Conservation (phyloP, 2,888 invertebrate species). For the Polia nebulosa region DNA sequence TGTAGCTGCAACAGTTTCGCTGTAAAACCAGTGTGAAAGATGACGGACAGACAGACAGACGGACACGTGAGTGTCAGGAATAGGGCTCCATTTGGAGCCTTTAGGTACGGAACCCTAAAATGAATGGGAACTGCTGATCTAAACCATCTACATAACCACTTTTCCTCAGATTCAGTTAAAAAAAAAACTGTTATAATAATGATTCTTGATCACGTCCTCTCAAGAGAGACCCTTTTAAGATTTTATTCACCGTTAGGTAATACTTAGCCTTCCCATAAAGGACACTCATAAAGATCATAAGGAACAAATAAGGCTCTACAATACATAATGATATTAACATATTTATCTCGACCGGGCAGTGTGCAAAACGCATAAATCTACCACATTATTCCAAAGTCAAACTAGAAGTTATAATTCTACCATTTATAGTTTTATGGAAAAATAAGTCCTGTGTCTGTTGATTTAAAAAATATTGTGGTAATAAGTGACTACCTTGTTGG, state of each 20-base stretch:
- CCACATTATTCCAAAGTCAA: slow-evolving; percentile 16
- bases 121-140: too few species aligned
- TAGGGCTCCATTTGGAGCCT: too few species aligned
- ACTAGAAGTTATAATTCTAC: slow-evolving; percentile 36
- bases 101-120: too few species aligned
- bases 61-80: too few species aligned
- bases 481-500: not conserved
- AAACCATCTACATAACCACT: not conserved
- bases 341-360: slow-evolving; percentile 60
- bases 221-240: slow-evolving; percentile 13
- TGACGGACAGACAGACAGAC: too few species aligned
- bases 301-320: slow-evolving; percentile 30
- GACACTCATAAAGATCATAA: slow-evolving; percentile 30
- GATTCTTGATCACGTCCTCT: not conserved
- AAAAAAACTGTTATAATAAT: slow-evolving; percentile 1
- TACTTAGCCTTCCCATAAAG: slow-evolving; percentile 12
- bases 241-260: slow-evolving; percentile 28
- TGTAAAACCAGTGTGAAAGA: too few species aligned
- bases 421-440: slow-evolving; percentile 31
- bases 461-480: slow-evolving; percentile 23
- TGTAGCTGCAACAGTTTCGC: too few species aligned
- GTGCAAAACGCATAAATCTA: slow-evolving; percentile 61
- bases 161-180: not conserved
- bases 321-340: slow-evolving; percentile 53
- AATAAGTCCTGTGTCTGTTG: slow-evolving; percentile 3